Evolutionary conservation across 92 coral and sea anemone species (phyloP).

Genomic region (Pocillopora meandrina): DNA sequence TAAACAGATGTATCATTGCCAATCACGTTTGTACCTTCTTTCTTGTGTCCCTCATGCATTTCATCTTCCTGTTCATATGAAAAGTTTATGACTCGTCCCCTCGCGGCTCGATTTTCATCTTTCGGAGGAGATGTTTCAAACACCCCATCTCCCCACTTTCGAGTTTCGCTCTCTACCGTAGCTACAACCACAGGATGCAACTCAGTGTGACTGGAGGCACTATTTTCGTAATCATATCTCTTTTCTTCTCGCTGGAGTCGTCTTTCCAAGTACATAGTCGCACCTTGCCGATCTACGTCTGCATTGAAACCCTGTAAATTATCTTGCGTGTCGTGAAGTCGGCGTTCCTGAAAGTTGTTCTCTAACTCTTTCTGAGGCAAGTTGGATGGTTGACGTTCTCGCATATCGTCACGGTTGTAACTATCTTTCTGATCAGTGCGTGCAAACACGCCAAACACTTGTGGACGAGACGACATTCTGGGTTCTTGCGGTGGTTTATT

Average conservation of each 20-base stretch:
- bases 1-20: neutral
- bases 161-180: slow-evolving; percentile 20
- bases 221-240: slow-evolving; percentile 26
- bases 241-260: neutral
- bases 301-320: neutral
- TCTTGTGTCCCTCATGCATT: neutral
- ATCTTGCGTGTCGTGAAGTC: neutral
- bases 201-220: slow-evolving; percentile 13
- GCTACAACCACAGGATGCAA: slow-evolving; percentile 25
- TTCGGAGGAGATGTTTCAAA: slow-evolving; percentile 28
- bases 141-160: slow-evolving; percentile 24
- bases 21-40: neutral
- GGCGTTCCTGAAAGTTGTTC: neutral
- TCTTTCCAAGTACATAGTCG: slow-evolving; percentile 3
- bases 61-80: slow-evolving; percentile 25
- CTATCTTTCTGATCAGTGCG: slow-evolving; percentile 19
- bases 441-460: slow-evolving; percentile 44
- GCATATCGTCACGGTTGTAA: neutral
- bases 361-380: neutral
- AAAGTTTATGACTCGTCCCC: slow-evolving; percentile 36
- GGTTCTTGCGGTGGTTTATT: slow-evolving; percentile 10
- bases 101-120: slow-evolving; percentile 17
- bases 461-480: slow-evolving; percentile 14
- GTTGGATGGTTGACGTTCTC: neutral
- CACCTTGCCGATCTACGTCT: neutral